phyloP scores from a whole-genome alignment of 2,888 invertebrate species.

The Drosophila borealis region DNA sequence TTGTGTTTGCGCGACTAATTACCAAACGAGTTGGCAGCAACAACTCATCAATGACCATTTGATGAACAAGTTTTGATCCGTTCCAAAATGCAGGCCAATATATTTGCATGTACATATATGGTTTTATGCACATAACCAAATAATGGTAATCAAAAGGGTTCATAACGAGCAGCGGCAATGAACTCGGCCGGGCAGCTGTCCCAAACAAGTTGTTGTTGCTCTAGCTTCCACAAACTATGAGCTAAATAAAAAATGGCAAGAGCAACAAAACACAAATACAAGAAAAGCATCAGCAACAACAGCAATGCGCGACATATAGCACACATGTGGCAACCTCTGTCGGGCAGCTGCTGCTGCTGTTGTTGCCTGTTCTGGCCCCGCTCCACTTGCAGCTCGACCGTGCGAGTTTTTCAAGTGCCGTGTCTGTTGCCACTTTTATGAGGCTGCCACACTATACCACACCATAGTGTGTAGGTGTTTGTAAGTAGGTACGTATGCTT shows the following conservation, averaged over 20 bases:
- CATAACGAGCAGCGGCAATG: conserved; percentile 15
- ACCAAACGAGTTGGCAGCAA: conserved; percentile 25
- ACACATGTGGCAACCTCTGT: conserved; percentile 61
- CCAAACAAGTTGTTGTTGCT: conserved; percentile 41
- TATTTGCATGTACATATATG: background rate
- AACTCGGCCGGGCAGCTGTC: conserved; percentile 44
- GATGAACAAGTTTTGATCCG: conserved; percentile 31
- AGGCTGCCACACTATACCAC: conserved; percentile 27
- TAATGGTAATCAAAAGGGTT: conserved; percentile 4
- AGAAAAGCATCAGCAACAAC: conserved; percentile 8
- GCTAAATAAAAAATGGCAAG: conserved; percentile 60
- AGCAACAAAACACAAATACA: conserved; percentile 20
- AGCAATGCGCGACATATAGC: conserved; percentile 52
- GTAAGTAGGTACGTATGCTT: conserved; percentile 12
- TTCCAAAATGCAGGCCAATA: background rate
- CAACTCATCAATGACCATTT: conserved; percentile 48
- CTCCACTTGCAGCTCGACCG: conserved; percentile 16
- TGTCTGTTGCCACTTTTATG: conserved; percentile 39
- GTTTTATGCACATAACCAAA: too few species aligned
- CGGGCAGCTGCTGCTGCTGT: conserved; percentile 49
- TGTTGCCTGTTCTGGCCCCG: conserved; percentile 12
- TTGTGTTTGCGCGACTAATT: conserved; percentile 47
- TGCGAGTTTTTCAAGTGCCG: conserved; percentile 39
- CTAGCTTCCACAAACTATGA: conserved; percentile 68
- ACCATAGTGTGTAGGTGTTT: conserved; percentile 24